phyloP scores from a whole-genome alignment of 2,113 vertebrate species.

The Chionomys nivalis region DNA sequence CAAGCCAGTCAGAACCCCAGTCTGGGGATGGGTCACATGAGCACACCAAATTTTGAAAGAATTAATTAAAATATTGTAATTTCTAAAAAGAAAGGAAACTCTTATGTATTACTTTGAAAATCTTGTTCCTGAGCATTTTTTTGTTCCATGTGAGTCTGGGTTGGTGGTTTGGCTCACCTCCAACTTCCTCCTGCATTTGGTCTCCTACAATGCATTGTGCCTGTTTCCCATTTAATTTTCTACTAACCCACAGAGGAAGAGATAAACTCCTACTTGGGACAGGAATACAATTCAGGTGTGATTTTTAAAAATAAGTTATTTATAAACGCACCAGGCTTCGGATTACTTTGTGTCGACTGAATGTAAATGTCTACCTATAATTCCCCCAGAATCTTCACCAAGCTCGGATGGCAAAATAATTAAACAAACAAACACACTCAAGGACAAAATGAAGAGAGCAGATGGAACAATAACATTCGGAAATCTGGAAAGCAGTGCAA shows the following conservation, averaged over 20 bases:
- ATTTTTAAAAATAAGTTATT: slow-evolving; percentile 38
- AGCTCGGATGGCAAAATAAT: slow-evolving; percentile 4
- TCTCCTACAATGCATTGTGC: not conserved
- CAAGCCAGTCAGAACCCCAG: not conserved
- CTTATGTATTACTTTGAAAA: not conserved
- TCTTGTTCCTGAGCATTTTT: not conserved
- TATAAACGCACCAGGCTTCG: slow-evolving; percentile 45
- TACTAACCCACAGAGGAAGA: slow-evolving; percentile 55
- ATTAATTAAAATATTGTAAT: not conserved
- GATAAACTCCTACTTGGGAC: not conserved
- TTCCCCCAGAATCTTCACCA: slow-evolving; percentile 41
- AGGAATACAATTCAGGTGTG: slow-evolving; percentile 10
- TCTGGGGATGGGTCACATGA: not conserved
- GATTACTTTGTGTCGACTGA: not conserved
- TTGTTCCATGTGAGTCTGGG: not conserved
- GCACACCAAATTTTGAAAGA: not conserved
- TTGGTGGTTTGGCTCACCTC: not conserved
- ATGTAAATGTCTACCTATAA: slow-evolving; percentile 51
- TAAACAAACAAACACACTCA: not conserved
- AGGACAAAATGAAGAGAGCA: slow-evolving; percentile 40
- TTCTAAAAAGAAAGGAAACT: not conserved
- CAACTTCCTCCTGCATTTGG: not conserved
- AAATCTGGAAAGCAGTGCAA: slow-evolving; percentile 38
- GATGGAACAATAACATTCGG: not conserved
- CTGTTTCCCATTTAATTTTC: slow-evolving; percentile 41